phyloP scores from a whole-genome alignment of 2,888 invertebrate species.

The Sthenelais limicola region DNA sequence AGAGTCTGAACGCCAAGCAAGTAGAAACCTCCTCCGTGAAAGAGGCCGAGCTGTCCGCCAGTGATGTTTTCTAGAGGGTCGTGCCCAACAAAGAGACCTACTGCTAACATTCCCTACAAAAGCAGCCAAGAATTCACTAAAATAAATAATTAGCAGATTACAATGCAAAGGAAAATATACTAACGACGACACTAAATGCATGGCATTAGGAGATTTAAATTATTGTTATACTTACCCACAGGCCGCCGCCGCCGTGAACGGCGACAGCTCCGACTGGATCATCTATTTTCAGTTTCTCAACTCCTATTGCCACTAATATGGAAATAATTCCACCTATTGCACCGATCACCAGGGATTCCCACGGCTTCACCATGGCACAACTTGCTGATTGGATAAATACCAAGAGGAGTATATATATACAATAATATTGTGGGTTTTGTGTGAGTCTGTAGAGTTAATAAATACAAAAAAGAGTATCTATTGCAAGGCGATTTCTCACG shows the following conservation, averaged over 20 bases:
- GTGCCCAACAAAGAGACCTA: conserved; percentile 83
- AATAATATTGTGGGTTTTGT: too few species aligned
- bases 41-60: conserved; percentile 74
- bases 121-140: not conserved
- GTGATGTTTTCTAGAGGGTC: conserved; percentile 83
- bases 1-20: conserved; percentile 87
- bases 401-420: too few species aligned
- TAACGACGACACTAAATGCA: too few species aligned
- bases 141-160: too few species aligned
- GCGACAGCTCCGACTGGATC: conserved; percentile 94
- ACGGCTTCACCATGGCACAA: conserved; percentile 60
- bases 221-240: conserved; percentile 54
- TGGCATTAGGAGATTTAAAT: not conserved
- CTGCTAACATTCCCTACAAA: conserved; percentile 83
- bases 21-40: conserved; percentile 86
- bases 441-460: too few species aligned
- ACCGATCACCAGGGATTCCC: conserved; percentile 60
- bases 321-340: conserved; percentile 83
- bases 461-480: too few species aligned
- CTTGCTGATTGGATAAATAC: too few species aligned
- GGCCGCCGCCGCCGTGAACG: conserved; percentile 68
- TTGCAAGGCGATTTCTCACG: too few species aligned
- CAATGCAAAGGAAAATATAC: too few species aligned
- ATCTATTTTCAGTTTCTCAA: conserved; percentile 86
- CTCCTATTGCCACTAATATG: conserved; percentile 80